Base-by-base conservation (phyloP, 2,888 invertebrate species). In the Ectemnius lituratus region DNA sequence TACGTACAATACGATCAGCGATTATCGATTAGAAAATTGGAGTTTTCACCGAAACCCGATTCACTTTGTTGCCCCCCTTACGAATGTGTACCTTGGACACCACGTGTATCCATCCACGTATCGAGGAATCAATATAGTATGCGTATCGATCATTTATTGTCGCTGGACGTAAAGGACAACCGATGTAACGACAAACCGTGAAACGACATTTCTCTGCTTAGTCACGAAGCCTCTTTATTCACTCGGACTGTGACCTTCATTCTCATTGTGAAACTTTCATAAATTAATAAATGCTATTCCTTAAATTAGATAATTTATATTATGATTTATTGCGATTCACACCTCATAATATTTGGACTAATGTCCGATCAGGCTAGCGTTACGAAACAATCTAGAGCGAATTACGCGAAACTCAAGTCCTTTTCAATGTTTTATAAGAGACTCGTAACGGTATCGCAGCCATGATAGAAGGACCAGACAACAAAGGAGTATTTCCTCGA, bases 11-110 rank as follows among this genome's bases (percentile, higher is more conserved):
- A 1, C 2, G 37, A 16, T 56, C 75, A 75, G 62, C 73, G 68
- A 67, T 75, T 82, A 86, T 86, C 78, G 86, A 86, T 86, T 76
- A 69, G 81, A 74, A 82, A 79, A 82, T 80, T 80, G 76, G 66
- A 64, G 72, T 86, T 84, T 79, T 79, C 69, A 76, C 57, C 70
- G 37, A 37, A 37, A 58, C 66, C 60, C 69, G 63, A 81, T 70
- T 73, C 57, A 47, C 13, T 37, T 11, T 37, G 37, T 8, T 37
- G 37, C 37, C 37, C 37, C 52, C 46, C 11, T 47, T 62, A 67
- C 57, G 47, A 20, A 8, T 37, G 69, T 37, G 59, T 14, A 18
- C 4, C 28, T 8, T n/a, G 61, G 45, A 64, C 57, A 18, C 37
- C 37, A 37, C 52, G 62, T 62, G 71, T 67, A 59, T 67, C 28